Evolutionary conservation across 2,888 invertebrate genomes (phyloP).

Genomic region (Seira sanloemensis): DNA sequence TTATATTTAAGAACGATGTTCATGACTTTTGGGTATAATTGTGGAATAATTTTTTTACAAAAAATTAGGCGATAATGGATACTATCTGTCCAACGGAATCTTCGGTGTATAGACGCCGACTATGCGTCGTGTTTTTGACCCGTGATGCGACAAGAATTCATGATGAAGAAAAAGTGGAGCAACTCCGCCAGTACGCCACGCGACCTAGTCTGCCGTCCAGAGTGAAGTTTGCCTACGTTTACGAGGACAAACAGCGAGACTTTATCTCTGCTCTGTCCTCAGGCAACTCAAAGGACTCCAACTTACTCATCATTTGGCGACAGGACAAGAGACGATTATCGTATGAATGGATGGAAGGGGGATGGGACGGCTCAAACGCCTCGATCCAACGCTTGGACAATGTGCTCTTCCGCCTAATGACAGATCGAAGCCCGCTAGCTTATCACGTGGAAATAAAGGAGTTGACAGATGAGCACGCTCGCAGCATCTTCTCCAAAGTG

Average conservation of each 20-base stretch:
- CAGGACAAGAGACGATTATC: constrained; percentile 89
- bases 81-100: constrained; percentile 93
- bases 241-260: constrained; percentile 86
- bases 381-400: constrained; percentile 82
- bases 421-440: constrained; percentile 65
- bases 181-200: constrained; percentile 65
- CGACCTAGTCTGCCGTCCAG: constrained; percentile 76
- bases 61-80: constrained; percentile 79
- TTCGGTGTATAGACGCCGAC: constrained; percentile 84
- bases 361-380: constrained; percentile 76
- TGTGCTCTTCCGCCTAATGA: constrained; percentile 81
- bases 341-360: constrained; percentile 91
- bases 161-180: constrained; percentile 62
- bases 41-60: no score
- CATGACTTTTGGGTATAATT: constrained; percentile 3
- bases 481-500: constrained; percentile 83
- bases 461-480: constrained; percentile 86
- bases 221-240: constrained; percentile 92
- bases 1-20: background rate
- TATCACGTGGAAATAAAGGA: constrained; percentile 78
- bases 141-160: constrained; percentile 74
- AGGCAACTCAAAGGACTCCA: constrained; percentile 71
- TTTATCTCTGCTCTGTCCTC: constrained; percentile 85
- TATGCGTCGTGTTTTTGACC: constrained; percentile 89
- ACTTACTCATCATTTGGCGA: constrained; percentile 81